Evolutionary conservation across 2,888 invertebrate genomes (phyloP), one percentile per base, ranked within the genome.

Genomic region (Busseola fusca): DNA sequence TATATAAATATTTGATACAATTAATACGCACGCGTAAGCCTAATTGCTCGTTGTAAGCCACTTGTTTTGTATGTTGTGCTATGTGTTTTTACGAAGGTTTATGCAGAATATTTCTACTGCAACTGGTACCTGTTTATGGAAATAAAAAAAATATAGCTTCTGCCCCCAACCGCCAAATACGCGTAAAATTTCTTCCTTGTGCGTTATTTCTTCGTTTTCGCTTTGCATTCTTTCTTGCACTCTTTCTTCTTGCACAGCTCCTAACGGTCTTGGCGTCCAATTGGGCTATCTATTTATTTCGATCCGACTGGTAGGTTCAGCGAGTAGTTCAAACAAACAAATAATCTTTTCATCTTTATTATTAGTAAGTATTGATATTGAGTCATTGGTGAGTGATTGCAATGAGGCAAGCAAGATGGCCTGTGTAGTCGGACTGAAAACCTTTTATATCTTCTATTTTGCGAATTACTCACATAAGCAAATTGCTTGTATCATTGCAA

Each of bases 1-100:
- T 88, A 87, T 86, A 85, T 86, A 83, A 90, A 87, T 88, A 87
- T 87, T 89, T 88, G 83, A 86, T 86, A 82, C 85, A 86, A 85
- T 88, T 84, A 87, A 86, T 86, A 82, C 82, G 84, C 69, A 78
- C 71, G 74, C 71, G 65, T 82, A 81, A 70, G 64, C 70, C 30
- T 82, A 69, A 80, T 74, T 80, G 74, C 80, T 74, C 74, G 80
- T 79, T 78, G 71, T 57, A 73, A 67, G 57, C 34, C 37, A 42
- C 72, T 62, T 63, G 67, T 65, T 68, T 42, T 74, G 42, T 67
- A 45, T 57, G 57, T 42, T n/a, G 25, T 54, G 50, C 16, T 66
- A 40, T 69, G 34, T 60, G 9, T 77, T 63, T 76, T 64, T 34
- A 40, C 4, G 27, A n/a, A 60, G 10, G 37, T 50, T 60, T 63